Percentiles rank a stretch among this genome's conserved stretches.
Evolutionary conservation across 2,113 vertebrate species (phyloP).

Genomic region (Upupa epops): DNA sequence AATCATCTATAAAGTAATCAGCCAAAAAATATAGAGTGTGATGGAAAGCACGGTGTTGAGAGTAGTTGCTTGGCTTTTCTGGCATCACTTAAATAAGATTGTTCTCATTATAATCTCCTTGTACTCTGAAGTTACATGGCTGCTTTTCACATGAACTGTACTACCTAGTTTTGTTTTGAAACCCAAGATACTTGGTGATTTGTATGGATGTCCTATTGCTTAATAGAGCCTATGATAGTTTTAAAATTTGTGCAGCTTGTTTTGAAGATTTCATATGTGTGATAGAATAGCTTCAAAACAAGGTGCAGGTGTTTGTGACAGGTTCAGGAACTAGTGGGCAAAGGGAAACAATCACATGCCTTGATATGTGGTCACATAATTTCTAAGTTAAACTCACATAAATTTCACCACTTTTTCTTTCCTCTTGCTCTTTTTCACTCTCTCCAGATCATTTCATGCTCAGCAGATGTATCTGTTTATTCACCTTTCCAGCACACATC

Average conservation of each 20-base stretch:
- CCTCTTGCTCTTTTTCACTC: not conserved
- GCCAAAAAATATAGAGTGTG: slow-evolving; percentile 33
- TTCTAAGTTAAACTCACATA: not conserved
- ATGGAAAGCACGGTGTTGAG: not conserved
- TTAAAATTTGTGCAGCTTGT: not conserved
- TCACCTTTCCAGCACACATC: not conserved
- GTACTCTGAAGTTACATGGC: not conserved
- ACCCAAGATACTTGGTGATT: not conserved
- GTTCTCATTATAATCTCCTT: not conserved
- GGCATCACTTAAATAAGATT: not conserved
- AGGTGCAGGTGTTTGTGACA: not conserved
- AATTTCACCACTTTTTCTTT: not conserved
- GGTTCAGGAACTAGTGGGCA: not conserved
- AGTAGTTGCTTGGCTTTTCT: not conserved
- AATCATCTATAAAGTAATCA: slow-evolving; percentile 31
- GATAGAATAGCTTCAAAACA: not conserved
- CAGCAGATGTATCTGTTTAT: not conserved
- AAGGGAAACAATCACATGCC: not conserved
- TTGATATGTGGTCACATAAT: not conserved
- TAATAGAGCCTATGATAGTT: not conserved
- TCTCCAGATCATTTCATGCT: not conserved
- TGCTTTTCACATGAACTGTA: not conserved
- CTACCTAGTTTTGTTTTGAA: not conserved
- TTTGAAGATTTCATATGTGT: not conserved
- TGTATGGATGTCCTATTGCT: not conserved